A percentile compares a stretch with the other conserved stretches of the same genome.
Conservation (phyloP, 2,797 vertebrate species). For the Coluber constrictor region DNA sequence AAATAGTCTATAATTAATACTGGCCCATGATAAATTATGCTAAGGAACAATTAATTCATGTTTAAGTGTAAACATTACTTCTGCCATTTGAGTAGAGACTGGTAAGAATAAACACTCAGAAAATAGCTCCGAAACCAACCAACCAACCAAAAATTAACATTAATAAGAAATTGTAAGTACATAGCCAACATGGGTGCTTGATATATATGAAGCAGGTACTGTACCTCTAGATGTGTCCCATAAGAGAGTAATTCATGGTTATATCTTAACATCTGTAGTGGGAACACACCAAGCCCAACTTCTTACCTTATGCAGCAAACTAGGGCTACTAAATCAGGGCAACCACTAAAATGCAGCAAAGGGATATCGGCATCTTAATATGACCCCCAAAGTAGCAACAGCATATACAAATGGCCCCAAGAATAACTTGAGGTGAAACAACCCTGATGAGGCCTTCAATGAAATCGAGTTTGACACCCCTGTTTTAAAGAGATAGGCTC, state of each 20-base stretch:
- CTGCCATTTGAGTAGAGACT: constrained; percentile 29
- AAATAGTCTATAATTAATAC: constrained; percentile 59
- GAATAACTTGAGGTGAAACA: background rate
- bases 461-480: too few relatives aligned
- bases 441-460: too few relatives aligned
- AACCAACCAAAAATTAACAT: constrained; percentile 24
- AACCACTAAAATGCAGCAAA: background rate
- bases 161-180: constrained; percentile 36
- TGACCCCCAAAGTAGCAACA: background rate
- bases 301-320: background rate
- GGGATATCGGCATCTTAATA: background rate
- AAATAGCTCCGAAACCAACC: constrained; percentile 50
- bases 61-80: constrained; percentile 50
- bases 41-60: constrained; percentile 47
- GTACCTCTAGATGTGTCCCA: constrained; percentile 2
- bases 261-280: background rate
- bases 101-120: constrained; percentile 33
- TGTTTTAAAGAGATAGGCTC: constrained; percentile 15
- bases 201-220: constrained; percentile 15
- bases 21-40: constrained; percentile 51
- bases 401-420: background rate
- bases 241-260: constrained; percentile 12
- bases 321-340: background rate
- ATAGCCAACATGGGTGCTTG: constrained; percentile 23
- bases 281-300: background rate